Conservation (phyloP, 2,888 invertebrate species). For the Euzophera pinguis region DNA sequence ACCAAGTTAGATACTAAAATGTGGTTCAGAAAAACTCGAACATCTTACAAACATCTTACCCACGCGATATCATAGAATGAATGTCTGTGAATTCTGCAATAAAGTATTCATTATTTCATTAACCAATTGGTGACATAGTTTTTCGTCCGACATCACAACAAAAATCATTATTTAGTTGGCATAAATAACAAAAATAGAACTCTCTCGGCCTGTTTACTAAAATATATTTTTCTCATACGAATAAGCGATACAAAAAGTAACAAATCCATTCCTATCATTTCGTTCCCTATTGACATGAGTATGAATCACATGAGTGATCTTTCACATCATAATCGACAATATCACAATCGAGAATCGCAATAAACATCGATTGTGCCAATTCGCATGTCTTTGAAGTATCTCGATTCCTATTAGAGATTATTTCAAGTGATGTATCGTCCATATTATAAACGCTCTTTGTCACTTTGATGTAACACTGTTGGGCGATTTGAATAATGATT, state of each 20-base stretch:
- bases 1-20: too few species aligned
- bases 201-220: neutral
- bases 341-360: slow-evolving; percentile 9
- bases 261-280: neutral
- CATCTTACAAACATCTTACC: too few species aligned
- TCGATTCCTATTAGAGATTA: neutral
- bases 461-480: too few species aligned
- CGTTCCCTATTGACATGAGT: slow-evolving; percentile 5
- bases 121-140: too few species aligned
- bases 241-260: neutral
- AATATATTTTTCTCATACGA: neutral
- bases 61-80: too few species aligned
- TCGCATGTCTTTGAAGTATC: neutral
- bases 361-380: slow-evolving; percentile 10
- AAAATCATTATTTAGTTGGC: too few species aligned
- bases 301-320: slow-evolving; percentile 8
- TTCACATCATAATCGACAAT: slow-evolving; percentile 4
- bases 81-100: too few species aligned
- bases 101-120: too few species aligned
- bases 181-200: too few species aligned
- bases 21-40: too few species aligned
- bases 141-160: too few species aligned
- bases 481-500: too few species aligned
- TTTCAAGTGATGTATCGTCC: neutral
- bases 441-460: neutral